Evolutionary conservation across 2,888 invertebrate genomes (phyloP), one percentile per base, ranked within the genome.

Genomic region (Rotaria socialis): DNA sequence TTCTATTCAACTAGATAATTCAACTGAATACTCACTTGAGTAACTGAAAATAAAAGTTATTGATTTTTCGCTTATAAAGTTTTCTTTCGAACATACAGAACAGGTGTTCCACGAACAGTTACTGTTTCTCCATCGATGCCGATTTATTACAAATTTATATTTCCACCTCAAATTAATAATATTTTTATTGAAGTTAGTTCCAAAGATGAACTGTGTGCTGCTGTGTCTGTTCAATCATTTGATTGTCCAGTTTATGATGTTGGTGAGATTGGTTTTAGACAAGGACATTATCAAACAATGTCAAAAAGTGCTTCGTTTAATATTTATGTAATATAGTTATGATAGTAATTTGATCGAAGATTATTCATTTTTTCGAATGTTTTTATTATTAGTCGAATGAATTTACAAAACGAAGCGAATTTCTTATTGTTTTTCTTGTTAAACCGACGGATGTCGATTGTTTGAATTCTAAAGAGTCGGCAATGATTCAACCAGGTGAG

Each of bases 221-320:
- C 55, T 60, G 86, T 86, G 27, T 85, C 85, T 22, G 85, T 86
- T 16, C 86, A 86, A 58, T 52, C 85, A 75, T 85, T 86, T 75
- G 50, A 80, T 35, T 86, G 86, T 52, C 86, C 86, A 2, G 85
- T 86, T 35, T 86, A 80, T 67, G 86, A 86, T 84, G 58, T 86
- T 2, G 80, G 75, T 22, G 85, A 86, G 75, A 86, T 85, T 41
- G 85, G 85, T 56, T 47, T 85, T 35, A 52, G 56, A 52, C 60
- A 75, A 58, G 86, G 86, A 27, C 86, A 86, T 55, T 86, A 86
- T 84, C 86, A 86, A 52, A 86, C 86, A n/a, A 86, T 86, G 86
- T 75, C 86, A 19, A 60, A 75, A 50, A 24, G 85, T 35, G 86
- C 86, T 24, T 85, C 86, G 10, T 85, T 86, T n/a, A 80, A 75